Conservation (phyloP, 2,888 invertebrate genomes). For the Lasius platythorax region DNA sequence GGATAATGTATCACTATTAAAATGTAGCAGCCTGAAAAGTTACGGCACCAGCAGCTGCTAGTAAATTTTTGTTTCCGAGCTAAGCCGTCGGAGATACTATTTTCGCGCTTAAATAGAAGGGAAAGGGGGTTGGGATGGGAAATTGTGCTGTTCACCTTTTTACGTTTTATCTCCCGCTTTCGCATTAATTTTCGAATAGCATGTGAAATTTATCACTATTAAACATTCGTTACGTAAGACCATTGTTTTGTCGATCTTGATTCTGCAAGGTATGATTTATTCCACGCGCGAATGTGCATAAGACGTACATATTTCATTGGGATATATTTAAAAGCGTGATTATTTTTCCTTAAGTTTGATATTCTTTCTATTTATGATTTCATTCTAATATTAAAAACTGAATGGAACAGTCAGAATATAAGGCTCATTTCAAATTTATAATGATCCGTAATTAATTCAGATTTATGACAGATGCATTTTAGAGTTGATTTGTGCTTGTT, state of each 20-base stretch:
- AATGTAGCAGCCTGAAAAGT: constrained; percentile 46
- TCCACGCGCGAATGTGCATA: not conserved
- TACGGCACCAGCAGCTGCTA: constrained; percentile 42
- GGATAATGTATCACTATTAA: constrained; percentile 57
- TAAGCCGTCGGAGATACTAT: constrained; percentile 42
- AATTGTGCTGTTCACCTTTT: constrained; percentile 25
- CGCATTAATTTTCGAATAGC: constrained; percentile 24
- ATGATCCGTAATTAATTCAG: not conserved
- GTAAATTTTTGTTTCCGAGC: constrained; percentile 47
- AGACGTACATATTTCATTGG: not conserved
- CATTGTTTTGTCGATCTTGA: constrained; percentile 36
- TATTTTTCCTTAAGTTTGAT: constrained; percentile 21
- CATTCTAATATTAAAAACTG: not conserved
- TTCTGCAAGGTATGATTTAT: constrained; percentile 20
- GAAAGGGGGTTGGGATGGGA: not conserved
- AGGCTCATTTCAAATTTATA: not conserved
- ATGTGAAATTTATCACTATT: constrained; percentile 42
- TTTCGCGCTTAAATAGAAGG: constrained; percentile 40
- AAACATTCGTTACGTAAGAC: constrained; percentile 3
- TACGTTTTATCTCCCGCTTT: constrained; percentile 19
- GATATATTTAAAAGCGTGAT: constrained; percentile 21
- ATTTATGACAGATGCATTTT: not conserved
- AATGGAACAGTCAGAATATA: not conserved
- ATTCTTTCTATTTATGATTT: not conserved
- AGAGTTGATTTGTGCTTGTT: not conserved